Evolutionary conservation across 2,113 vertebrate species (phyloP), one percentile per base, ranked within the genome.

Genomic region (Nematolebias whitei): DNA sequence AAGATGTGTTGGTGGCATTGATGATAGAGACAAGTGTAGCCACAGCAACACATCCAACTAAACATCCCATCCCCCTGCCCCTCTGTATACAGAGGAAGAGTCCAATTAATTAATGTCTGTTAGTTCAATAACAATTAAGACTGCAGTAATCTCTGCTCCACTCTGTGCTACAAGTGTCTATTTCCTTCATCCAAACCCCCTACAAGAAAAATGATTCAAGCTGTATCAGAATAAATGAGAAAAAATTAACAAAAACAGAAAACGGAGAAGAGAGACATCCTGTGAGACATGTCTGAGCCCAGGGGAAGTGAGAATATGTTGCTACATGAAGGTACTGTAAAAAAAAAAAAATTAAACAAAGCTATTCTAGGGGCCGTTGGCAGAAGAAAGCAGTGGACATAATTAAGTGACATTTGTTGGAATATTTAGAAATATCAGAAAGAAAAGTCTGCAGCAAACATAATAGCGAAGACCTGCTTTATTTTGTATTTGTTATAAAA

Each of bases 81-180:
- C 61, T 66, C 71, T 29, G 26, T 7, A 57, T 38, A 55, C 76
- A 77, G 68, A 74, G 71, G 79, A 76, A 68, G 64, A 78, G 45
- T 78, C 70, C 78, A 79, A 84, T 90, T 89, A 87, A 86, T 89
- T 85, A 84, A 72, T 38, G 76, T 83, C 76, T 85, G 72, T 71
- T 79, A 62, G 84, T 87, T 87, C 82, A 78, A 79, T 78, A 68
- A 70, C 75, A 83, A 86, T 86, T 88, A 89, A 29, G 74, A 54
- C 43, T 18, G 49, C 74, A 68, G 74, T 72, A 72, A 70, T 45
- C 72, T 56, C 22, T 24, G 48, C 64, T 80, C 56, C 65, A 62
- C 63, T 71, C 40, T 49, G 23, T 39, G 8, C 52, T 71, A 61
- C 53, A 57, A 8, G 48, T 43, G 0, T 50, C 39, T 18, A 38